Evolutionary conservation across 2,888 invertebrate genomes (phyloP), one percentile per base, ranked within the genome.

Genomic region (Pyrrhosoma nymphula): DNA sequence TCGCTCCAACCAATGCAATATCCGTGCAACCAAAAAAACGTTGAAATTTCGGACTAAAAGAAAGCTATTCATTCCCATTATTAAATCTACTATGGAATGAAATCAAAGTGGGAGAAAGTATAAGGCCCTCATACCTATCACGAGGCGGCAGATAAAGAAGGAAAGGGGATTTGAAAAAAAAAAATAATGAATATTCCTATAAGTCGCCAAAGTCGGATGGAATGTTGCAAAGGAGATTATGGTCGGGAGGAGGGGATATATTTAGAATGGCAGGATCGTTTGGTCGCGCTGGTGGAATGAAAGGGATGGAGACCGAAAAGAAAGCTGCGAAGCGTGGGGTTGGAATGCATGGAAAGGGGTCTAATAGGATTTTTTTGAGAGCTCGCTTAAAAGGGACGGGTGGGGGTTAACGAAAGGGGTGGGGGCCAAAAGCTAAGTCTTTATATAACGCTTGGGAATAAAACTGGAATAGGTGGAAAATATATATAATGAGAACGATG

Each of bases 161-260:
- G 82, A 14, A 82, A 35, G 82, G 82, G 82, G 82, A 82, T 82
- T 82, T 30, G 26, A 35, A 82, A 82, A 82, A 35, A 82, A 82
- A 82, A 35, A 35, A 82, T 16, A 82, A 82, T 35, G 82, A 82
- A 82, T 35, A 82, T 82, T 35, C 35, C 82, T 35, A 82, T 35
- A 82, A 35, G 82, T 35, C 82, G 82, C 6, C 82, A 26, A 35
- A 82, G 82, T 35, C 35, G 82, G 82, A 82, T 30, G 82, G 82
- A 82, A 35, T 82, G 82, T 35, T 82, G 82, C 35, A 82, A 82
- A 82, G 82, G 82, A 82, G 82, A 82, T 82, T 82, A 82, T 82
- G 82, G 82, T 82, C 82, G 0, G 16, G 35, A 82, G 82, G 18
- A 82, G 14, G 82, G 82, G 35, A 82, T 35, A 35, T 35, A 60